phyloP scores from a whole-genome alignment of 2,888 invertebrate genomes.

The Drosophila histrio region DNA sequence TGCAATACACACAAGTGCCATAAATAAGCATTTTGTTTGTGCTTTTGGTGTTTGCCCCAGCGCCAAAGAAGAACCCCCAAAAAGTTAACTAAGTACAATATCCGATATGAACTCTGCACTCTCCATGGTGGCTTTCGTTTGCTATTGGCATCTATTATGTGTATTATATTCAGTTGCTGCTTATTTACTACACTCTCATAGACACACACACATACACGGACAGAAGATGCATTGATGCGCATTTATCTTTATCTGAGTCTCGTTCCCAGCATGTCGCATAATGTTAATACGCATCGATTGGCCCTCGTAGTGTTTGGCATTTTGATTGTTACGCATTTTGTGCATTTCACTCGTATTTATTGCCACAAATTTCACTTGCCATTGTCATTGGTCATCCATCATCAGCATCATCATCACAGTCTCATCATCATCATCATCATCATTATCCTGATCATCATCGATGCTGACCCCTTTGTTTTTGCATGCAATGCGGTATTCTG shows the following conservation, averaged over 20 bases:
- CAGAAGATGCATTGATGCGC: conserved; percentile 8
- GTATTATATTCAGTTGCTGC: conserved; percentile 44
- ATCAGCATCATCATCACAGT: conserved; percentile 16
- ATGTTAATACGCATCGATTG: conserved; percentile 37
- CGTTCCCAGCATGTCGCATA: conserved; percentile 28
- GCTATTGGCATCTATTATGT: conserved; percentile 45
- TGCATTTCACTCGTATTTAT: conserved; percentile 56
- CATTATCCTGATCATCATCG: conserved; percentile 27
- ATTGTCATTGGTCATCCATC: conserved; percentile 49
- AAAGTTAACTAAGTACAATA: conserved; percentile 37
- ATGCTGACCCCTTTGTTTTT: conserved; percentile 42
- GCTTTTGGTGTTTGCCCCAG: conserved; percentile 40
- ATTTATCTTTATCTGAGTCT: conserved; percentile 19
- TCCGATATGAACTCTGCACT: conserved; percentile 44
- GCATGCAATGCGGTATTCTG: conserved; percentile 41
- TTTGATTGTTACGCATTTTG: conserved; percentile 49
- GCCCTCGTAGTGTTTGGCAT: conserved; percentile 43
- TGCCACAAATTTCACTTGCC: conserved; percentile 58
- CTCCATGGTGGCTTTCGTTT: conserved; percentile 28
- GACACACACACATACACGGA: conserved; percentile 1
- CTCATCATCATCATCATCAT: conserved; percentile 23
- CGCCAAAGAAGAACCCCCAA: conserved; percentile 19
- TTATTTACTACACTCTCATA: conserved; percentile 42
- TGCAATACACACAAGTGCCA: conserved; percentile 63
- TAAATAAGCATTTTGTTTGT: conserved; percentile 67